Conservation (phyloP, 2,113 vertebrate species). For the Anarrhichthys ocellatus region DNA sequence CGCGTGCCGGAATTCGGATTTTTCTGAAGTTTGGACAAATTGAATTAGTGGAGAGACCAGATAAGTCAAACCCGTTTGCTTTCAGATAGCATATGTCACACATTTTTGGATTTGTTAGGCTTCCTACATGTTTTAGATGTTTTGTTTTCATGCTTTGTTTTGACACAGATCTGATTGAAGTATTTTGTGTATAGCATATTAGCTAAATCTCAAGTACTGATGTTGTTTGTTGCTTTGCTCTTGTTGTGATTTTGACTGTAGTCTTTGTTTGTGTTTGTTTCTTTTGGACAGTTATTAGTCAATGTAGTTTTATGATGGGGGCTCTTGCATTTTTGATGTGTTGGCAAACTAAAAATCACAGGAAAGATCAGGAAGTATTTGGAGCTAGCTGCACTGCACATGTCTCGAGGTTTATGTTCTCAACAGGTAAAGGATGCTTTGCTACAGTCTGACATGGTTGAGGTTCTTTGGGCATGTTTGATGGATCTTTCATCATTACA, state of each 20-base stretch:
- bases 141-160: conserved; percentile 68
- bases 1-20: conserved; percentile 88
- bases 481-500: conserved; percentile 38
- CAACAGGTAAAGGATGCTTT: neutral
- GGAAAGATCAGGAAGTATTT: conserved; percentile 69
- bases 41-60: conserved; percentile 89
- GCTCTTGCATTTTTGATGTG: conserved; percentile 39
- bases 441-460: neutral
- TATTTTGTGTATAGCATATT: conserved; percentile 63
- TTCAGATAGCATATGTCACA: conserved; percentile 81
- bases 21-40: conserved; percentile 89
- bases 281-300: conserved; percentile 12
- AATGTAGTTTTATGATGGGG: conserved; percentile 32
- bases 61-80: conserved; percentile 87
- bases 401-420: neutral
- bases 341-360: conserved; percentile 23
- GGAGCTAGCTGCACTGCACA: conserved; percentile 80
- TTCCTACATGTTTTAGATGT: conserved; percentile 68
- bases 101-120: conserved; percentile 56
- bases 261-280: conserved; percentile 57
- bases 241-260: conserved; percentile 62
- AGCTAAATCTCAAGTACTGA: conserved; percentile 49
- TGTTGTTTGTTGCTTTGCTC: conserved; percentile 66
- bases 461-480: conserved; percentile 21
- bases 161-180: conserved; percentile 48